Conservation (phyloP, 2,888 invertebrate species). For the Lasioglossum malachurum region DNA sequence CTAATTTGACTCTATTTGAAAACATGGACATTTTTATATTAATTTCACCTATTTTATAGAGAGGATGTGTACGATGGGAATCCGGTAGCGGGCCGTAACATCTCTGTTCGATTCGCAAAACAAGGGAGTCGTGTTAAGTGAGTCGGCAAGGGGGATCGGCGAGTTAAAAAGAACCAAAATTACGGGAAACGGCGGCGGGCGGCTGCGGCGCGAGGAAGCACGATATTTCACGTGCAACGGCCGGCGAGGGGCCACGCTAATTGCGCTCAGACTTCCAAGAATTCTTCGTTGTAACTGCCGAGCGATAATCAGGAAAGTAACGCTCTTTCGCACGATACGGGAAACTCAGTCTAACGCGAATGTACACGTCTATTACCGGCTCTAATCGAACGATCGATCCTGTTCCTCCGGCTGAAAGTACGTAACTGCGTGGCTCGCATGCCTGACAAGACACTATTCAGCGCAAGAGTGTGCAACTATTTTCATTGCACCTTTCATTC, state of each 20-base stretch:
- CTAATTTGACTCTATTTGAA: not conserved
- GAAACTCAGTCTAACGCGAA: not conserved
- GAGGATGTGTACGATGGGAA: not conserved
- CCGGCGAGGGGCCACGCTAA: slow-evolving; percentile 50
- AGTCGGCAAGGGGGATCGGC: slow-evolving; percentile 28
- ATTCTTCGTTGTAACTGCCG: slow-evolving; percentile 48
- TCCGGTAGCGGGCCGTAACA: not conserved
- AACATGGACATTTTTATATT: not conserved
- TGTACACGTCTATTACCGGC: slow-evolving; percentile 22
- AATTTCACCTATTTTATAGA: not conserved
- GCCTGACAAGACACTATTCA: slow-evolving; percentile 4
- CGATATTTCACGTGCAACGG: slow-evolving; percentile 56
- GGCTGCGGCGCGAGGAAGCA: not conserved
- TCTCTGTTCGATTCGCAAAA: slow-evolving; percentile 11
- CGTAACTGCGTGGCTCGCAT: slow-evolving; percentile 19
- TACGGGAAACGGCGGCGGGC: slow-evolving; percentile 23
- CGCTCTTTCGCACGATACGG: slow-evolving; percentile 20
- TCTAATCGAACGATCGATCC: slow-evolving; percentile 35
- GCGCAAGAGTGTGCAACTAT: slow-evolving; percentile 6
- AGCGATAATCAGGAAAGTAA: slow-evolving; percentile 40
- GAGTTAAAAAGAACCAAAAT: slow-evolving; percentile 38
- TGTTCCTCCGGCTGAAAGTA: slow-evolving; percentile 15
- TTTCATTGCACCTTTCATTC: not conserved
- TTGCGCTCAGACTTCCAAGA: slow-evolving; percentile 57
- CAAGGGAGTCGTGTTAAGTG: not conserved